These are phyloP conservation scores for Cryptosula pallasiana DNA, from an alignment of 2,888 invertebrate species.

Conservation along the genomic window DNA sequence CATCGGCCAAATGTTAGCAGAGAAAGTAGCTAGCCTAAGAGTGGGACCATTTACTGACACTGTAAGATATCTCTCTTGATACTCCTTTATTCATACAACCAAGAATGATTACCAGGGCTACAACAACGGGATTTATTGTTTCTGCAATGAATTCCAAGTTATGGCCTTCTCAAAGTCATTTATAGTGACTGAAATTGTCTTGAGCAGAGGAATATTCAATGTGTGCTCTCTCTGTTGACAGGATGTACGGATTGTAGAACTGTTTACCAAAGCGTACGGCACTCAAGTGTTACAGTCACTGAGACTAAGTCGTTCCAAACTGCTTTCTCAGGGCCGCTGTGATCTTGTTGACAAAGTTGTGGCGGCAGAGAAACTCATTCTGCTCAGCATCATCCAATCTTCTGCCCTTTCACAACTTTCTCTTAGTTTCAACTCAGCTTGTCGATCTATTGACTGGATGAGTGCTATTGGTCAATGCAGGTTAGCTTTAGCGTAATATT, in stretches of 20 bases:
- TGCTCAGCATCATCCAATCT: not conserved
- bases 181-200: no score
- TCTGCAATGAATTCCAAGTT: no score
- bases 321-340: not conserved
- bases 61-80: not conserved
- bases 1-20: constrained; percentile 1
- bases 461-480: not conserved
- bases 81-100: no score
- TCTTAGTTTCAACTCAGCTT: not conserved
- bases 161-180: no score
- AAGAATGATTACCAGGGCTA: no score
- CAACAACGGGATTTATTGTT: no score
- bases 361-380: not conserved
- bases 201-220: no score
- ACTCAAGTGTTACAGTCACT: not conserved
- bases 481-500: no score
- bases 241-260: not conserved
- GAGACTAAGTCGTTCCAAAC: not conserved
- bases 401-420: not conserved
- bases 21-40: not conserved
- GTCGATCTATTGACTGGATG: not conserved
- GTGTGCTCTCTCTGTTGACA: no score
- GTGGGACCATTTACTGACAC: not conserved
- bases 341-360: not conserved
- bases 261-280: not conserved